Percentiles rank a stretch among this genome's conserved stretches.
Conservation (phyloP, 2,113 vertebrate genomes). For the Gasterosteus nipponicus region DNA sequence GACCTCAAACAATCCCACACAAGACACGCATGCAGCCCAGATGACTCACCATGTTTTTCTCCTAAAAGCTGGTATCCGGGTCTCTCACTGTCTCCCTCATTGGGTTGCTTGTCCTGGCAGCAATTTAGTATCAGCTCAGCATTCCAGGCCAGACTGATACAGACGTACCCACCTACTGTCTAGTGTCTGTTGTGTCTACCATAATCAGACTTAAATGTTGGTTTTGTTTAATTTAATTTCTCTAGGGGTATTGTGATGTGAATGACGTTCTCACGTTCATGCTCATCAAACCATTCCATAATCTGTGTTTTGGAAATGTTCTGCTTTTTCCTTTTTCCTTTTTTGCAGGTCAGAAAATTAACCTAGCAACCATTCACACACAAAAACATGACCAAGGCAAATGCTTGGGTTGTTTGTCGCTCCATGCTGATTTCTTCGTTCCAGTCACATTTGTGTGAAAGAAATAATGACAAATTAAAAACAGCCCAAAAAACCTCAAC, state of each 20-base stretch:
- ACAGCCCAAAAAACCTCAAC: conserved; percentile 27
- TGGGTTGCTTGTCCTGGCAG: conserved; percentile 12
- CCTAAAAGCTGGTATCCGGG: conserved; percentile 8
- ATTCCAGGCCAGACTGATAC: conserved; percentile 16
- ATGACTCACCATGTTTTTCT: conserved; percentile 48
- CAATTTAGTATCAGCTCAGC: conserved; percentile 11
- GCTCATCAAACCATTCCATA: not conserved
- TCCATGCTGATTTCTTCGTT: conserved; percentile 43
- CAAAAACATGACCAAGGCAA: conserved; percentile 24
- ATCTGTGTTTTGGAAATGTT: not conserved
- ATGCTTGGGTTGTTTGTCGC: conserved; percentile 11
- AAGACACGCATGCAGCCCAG: conserved; percentile 26
- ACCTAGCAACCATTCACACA: conserved; percentile 5
- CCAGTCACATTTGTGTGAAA: not conserved
- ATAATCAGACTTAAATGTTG: not conserved
- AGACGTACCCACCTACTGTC: conserved; percentile 33
- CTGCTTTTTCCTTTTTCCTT: not conserved
- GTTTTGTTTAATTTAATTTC: not conserved
- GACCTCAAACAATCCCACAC: conserved; percentile 39
- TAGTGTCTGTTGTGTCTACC: conserved; percentile 43
- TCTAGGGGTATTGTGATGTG: no score
- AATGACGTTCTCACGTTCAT: not conserved
- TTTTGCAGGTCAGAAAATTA: conserved; percentile 2
- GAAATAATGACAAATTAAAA: not conserved
- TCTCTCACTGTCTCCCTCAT: conserved; percentile 28